These are phyloP conservation scores for Ptychobarbus kaznakovi DNA, from an alignment of 2,797 vertebrate genomes.

Conservation along the genomic window DNA sequence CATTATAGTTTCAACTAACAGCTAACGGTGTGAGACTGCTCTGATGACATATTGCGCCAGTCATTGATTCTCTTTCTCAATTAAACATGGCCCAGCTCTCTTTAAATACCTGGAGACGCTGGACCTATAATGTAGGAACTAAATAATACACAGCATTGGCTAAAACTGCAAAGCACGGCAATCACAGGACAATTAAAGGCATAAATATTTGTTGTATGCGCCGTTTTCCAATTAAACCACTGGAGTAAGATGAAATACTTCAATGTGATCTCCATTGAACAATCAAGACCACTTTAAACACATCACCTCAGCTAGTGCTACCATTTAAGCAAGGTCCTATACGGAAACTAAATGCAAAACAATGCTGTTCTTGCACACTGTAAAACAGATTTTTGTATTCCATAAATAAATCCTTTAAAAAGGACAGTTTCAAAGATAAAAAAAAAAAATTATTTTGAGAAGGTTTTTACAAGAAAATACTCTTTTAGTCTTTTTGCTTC, in stretches of 20 bases:
- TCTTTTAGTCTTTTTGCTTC: background rate
- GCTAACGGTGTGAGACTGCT: conserved; percentile 68
- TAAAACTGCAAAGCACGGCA: conserved; percentile 16
- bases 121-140: conserved; percentile 73
- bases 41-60: conserved; percentile 75
- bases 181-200: conserved; percentile 41
- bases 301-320: background rate
- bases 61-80: conserved; percentile 79
- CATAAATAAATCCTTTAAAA: no score
- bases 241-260: conserved; percentile 7
- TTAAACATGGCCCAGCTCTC: conserved; percentile 80
- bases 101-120: conserved; percentile 79
- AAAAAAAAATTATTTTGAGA: background rate
- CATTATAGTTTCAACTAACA: conserved; percentile 68
- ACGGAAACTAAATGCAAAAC: conserved; percentile 12
- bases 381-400: background rate
- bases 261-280: conserved; percentile 23
- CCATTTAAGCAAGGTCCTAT: background rate
- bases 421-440: no score
- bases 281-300: conserved; percentile 30
- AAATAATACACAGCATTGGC: conserved; percentile 78
- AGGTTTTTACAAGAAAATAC: background rate
- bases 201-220: conserved; percentile 23
- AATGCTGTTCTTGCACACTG: background rate
- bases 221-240: conserved; percentile 23